Evolutionary conservation across 2,888 invertebrate species (phyloP).

Genomic region (Polyommatus iphigenia): DNA sequence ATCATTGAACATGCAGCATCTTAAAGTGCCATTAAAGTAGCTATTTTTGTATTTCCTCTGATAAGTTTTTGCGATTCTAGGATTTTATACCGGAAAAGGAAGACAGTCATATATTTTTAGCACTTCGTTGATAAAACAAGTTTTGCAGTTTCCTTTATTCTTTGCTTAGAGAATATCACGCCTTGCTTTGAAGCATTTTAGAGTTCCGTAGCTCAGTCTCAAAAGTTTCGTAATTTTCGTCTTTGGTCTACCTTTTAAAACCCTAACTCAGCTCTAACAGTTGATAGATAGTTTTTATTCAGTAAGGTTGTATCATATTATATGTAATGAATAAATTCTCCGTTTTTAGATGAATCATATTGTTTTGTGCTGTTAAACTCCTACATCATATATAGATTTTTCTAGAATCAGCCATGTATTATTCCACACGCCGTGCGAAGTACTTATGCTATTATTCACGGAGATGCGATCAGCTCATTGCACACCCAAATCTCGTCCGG

Average conservation of each 20-base stretch:
- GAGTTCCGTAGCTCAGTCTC: neutral
- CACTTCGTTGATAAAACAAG: neutral
- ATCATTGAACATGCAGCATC: neutral
- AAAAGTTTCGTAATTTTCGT: too few relatives aligned
- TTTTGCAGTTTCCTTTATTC: neutral
- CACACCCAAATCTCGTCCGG: conserved; percentile 49
- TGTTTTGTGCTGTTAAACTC: too few relatives aligned
- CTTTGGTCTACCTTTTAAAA: too few relatives aligned
- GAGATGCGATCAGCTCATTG: conserved; percentile 38
- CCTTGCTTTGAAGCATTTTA: neutral
- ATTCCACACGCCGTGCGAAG: neutral
- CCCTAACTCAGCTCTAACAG: too few relatives aligned
- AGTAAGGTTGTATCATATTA: too few relatives aligned
- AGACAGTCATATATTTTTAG: neutral
- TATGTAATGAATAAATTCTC: too few relatives aligned
- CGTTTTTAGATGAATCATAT: too few relatives aligned
- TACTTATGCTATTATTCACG: conserved; percentile 7
- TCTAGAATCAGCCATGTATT: neutral
- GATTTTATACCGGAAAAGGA: neutral
- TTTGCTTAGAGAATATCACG: neutral
- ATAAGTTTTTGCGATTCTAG: neutral
- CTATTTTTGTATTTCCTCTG: neutral
- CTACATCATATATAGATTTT: too few relatives aligned
- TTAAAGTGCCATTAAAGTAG: neutral
- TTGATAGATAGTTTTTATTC: too few relatives aligned